These are phyloP conservation scores for Siniperca obscura DNA, from an alignment of 2,797 vertebrate species.

Conservation along the genomic window DNA sequence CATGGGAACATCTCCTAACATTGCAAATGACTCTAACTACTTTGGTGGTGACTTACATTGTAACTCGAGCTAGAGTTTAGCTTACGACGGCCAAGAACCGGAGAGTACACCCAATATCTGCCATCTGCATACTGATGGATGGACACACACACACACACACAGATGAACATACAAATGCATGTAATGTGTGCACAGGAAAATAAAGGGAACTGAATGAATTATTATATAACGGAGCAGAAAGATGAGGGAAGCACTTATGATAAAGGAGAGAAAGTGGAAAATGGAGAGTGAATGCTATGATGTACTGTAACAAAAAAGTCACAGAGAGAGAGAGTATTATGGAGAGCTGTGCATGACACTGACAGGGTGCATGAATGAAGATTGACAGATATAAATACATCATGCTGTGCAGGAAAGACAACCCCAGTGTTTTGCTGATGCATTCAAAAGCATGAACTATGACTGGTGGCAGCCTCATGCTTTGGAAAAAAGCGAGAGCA, in stretches of 20 bases:
- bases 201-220: slow-evolving; percentile 13
- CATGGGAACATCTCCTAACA: background rate
- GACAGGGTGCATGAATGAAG: slow-evolving; percentile 40
- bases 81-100: slow-evolving; percentile 88
- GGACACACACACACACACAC: slow-evolving; percentile 52
- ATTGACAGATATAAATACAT: slow-evolving; percentile 48
- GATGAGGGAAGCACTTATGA: slow-evolving; percentile 3
- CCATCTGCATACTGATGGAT: slow-evolving; percentile 93
- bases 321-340: slow-evolving; percentile 21
- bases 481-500: slow-evolving; percentile 40
- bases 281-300: slow-evolving; percentile 24
- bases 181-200: slow-evolving; percentile 20
- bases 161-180: slow-evolving; percentile 43
- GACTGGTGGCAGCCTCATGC: slow-evolving; percentile 47
- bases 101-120: slow-evolving; percentile 98
- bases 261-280: slow-evolving; percentile 26
- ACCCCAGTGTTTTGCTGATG: slow-evolving; percentile 33
- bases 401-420: slow-evolving; percentile 62
- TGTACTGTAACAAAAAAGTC: slow-evolving; percentile 1
- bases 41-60: slow-evolving; percentile 80
- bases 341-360: slow-evolving; percentile 24
- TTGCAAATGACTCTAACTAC: slow-evolving; percentile 44
- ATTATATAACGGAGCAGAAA: background rate
- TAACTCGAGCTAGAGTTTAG: slow-evolving; percentile 83
- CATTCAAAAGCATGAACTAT: slow-evolving; percentile 52